Base-by-base conservation (phyloP, 2,113 vertebrate genomes). In the Corynorhinus townsendii region DNA sequence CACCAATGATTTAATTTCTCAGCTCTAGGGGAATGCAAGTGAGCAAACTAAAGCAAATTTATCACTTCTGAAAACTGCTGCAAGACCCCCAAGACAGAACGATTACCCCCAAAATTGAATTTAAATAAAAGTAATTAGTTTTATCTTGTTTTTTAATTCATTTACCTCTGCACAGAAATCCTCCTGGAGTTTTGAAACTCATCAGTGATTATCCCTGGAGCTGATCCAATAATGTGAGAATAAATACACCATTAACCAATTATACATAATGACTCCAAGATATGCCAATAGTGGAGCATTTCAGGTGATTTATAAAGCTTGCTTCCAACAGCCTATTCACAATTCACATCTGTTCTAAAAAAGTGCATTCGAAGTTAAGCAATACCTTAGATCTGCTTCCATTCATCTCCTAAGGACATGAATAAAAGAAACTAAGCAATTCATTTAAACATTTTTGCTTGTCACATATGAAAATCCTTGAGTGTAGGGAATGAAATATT, bases 51-150 rank as follows among this genome's bases (percentile, higher is more conserved):
- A 95, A 94, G 96, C 56, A 97, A 93, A 98, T 98, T 94, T 92
- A 97, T 98, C 96, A 97, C 72, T 98, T 96, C 26, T 97, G 96
- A 89, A 97, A 97, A 97, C 93, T 94, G 35, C 87, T 96, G 30
- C 77, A 96, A 98, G 90, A 96, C 59, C 86, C 92, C 96, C 90
- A 95, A 96, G 95, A 96, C 90, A 97, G 89, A 98, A 73, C 4
- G 20, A 97, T 90, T 97, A 95, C 26, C 96, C 80, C 89, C 40
- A 24, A 98, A 98, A 97, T 97, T 8, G 90, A 97, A 98, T 97
- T 97, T 96, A 97, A 97, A 97, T 97, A 97, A 96, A 97, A 97
- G 40, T 95, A 98, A 98, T 98, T 98, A 97, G 95, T 97, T 97
- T 97, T 91, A 94, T 97, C 93, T 97, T 97, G 91, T 92, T 94